A percentile compares a stretch with the other conserved stretches of the same genome.
Evolutionary conservation across 2,797 vertebrate genomes (phyloP).

Genomic region (Chelon auratus): DNA sequence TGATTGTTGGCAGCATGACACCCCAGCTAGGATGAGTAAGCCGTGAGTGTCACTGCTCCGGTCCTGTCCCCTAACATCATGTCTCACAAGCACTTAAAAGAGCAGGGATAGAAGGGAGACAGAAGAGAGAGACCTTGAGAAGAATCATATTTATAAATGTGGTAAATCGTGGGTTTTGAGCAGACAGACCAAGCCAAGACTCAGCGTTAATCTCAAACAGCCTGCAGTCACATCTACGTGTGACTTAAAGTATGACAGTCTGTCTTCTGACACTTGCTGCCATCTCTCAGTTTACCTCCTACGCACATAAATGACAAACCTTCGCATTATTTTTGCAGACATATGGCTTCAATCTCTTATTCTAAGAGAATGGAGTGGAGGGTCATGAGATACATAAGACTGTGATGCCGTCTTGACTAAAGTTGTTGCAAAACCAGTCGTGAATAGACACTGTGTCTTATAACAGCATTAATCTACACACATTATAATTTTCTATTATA

Average conservation of each 20-base stretch:
- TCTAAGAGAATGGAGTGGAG: background rate
- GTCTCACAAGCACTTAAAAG: slow-evolving; percentile 28
- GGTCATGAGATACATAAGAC: background rate
- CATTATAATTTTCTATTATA: background rate
- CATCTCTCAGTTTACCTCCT: slow-evolving; percentile 38
- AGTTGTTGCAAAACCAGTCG: background rate
- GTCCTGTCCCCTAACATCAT: slow-evolving; percentile 19
- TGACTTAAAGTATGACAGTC: slow-evolving; percentile 71
- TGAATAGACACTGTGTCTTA: background rate
- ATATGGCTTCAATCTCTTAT: slow-evolving; percentile 32
- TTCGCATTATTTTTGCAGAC: slow-evolving; percentile 27
- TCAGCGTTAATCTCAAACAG: slow-evolving; percentile 64
- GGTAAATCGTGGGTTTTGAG: slow-evolving; percentile 19
- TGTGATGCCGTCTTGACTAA: background rate
- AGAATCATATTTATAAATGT: slow-evolving; percentile 18
- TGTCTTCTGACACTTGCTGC: slow-evolving; percentile 63
- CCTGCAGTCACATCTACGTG: slow-evolving; percentile 71
- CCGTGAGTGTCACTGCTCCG: slow-evolving; percentile 16
- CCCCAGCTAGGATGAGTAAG: slow-evolving; percentile 28
- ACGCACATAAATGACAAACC: slow-evolving; percentile 19
- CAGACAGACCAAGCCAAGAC: slow-evolving; percentile 23
- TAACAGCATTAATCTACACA: background rate
- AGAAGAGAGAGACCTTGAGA: background rate
- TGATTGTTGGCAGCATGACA: slow-evolving; percentile 20
- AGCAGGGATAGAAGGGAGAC: slow-evolving; percentile 1